A percentile compares a stretch with the other conserved stretches of the same genome.
phyloP scores from a whole-genome alignment of 2,888 invertebrate species.

The Schrankia costaestrigalis region DNA sequence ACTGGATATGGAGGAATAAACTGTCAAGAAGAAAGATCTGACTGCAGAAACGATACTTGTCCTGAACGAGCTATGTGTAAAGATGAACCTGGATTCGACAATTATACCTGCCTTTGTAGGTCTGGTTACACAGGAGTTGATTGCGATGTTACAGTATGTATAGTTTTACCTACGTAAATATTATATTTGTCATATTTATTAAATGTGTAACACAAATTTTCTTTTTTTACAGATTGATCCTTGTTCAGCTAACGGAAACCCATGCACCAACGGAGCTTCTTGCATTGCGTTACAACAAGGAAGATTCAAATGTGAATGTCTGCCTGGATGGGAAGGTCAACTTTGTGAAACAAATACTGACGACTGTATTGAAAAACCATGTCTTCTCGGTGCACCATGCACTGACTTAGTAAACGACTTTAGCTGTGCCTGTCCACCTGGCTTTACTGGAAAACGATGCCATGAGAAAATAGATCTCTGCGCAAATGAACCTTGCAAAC shows the following conservation, averaged over 20 bases:
- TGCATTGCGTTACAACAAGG: constrained; percentile 95
- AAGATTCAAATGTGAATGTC: constrained; percentile 95
- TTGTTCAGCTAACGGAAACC: constrained; percentile 93
- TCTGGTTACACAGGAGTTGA: constrained; percentile 96
- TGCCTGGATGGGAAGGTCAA: constrained; percentile 98
- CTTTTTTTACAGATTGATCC: constrained; percentile 88
- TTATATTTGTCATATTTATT: not conserved
- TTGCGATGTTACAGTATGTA: constrained; percentile 91
- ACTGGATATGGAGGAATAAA: constrained; percentile 95
- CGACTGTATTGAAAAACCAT: constrained; percentile 96
- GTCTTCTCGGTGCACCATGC: constrained; percentile 93
- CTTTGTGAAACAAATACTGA: constrained; percentile 96
- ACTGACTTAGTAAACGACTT: constrained; percentile 97
- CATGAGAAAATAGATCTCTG: constrained; percentile 97
- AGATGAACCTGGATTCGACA: constrained; percentile 93
- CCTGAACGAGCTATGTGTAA: constrained; percentile 98
- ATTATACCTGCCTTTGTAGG: constrained; percentile 95
- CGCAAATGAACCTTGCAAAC: constrained; percentile 92
- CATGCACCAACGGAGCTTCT: constrained; percentile 93
- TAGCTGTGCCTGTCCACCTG: constrained; percentile 94
- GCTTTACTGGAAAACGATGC: constrained; percentile 97
- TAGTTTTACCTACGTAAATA: not conserved
- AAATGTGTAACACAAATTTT: constrained; percentile 7
- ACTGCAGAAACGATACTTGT: constrained; percentile 94
- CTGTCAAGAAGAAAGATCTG: constrained; percentile 95